phyloP scores from a whole-genome alignment of 2,797 vertebrate species.

The Sardinella longiceps region DNA sequence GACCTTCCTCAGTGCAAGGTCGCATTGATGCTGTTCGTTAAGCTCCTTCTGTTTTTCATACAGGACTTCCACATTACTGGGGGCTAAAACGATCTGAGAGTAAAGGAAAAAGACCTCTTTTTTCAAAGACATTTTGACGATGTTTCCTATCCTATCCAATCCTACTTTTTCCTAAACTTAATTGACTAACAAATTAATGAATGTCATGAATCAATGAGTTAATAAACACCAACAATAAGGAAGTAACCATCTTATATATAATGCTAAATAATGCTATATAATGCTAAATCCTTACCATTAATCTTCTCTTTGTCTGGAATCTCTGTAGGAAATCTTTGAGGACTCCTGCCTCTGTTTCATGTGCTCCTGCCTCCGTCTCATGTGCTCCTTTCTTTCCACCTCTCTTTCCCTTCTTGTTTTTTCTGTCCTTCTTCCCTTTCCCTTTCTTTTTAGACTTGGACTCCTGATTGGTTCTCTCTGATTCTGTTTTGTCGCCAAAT shows the following conservation, averaged over 20 bases:
- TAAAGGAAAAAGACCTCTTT: constrained; percentile 1
- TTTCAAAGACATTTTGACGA: not conserved
- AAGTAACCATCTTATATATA: too few species aligned
- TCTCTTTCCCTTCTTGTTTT: constrained; percentile 70
- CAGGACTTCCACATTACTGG: constrained; percentile 65
- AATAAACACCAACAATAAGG: too few species aligned
- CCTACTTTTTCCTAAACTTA: not conserved
- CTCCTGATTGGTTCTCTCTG: constrained; percentile 47
- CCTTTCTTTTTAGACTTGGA: constrained; percentile 68
- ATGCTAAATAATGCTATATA: not conserved
- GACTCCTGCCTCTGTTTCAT: constrained; percentile 65
- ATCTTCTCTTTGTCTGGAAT: constrained; percentile 69
- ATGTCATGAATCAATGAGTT: too few species aligned
- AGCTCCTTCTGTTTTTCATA: constrained; percentile 73
- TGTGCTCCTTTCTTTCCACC: constrained; percentile 72
- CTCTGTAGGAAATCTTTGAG: constrained; percentile 69
- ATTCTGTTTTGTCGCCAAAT: not conserved
- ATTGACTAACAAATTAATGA: too few species aligned
- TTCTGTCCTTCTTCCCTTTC: constrained; percentile 72
- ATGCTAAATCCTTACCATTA: constrained; percentile 71
- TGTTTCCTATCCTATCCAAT: too few species aligned
- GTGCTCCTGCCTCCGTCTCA: constrained; percentile 63
- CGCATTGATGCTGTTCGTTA: constrained; percentile 69
- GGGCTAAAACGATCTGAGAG: constrained; percentile 74
- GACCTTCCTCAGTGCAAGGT: constrained; percentile 72